Evolutionary conservation across 2,888 invertebrate genomes (phyloP).

Genomic region (Strigamia crassipes): DNA sequence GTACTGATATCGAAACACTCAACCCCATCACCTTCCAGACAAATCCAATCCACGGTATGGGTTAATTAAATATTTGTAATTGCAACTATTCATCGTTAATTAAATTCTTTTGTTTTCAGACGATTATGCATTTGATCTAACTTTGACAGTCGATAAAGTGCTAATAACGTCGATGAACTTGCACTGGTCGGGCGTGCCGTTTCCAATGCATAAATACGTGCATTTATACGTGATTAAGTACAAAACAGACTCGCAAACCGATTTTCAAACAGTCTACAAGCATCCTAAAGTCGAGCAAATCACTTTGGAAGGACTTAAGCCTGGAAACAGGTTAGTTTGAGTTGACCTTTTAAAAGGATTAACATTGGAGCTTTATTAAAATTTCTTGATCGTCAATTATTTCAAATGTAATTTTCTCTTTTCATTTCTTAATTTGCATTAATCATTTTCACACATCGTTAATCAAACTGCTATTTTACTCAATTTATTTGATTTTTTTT

Average conservation of each 20-base stretch:
- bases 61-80: neutral
- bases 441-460: neutral
- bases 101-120: slow-evolving; percentile 62
- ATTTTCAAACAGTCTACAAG: slow-evolving; percentile 75
- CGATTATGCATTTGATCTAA: slow-evolving; percentile 81
- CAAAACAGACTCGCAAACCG: slow-evolving; percentile 71
- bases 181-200: slow-evolving; percentile 81
- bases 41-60: slow-evolving; percentile 68
- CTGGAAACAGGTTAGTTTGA: slow-evolving; percentile 67
- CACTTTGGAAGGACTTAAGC: slow-evolving; percentile 70
- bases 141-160: slow-evolving; percentile 74
- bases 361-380: neutral
- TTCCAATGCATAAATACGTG: slow-evolving; percentile 86
- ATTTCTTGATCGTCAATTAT: neutral
- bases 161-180: slow-evolving; percentile 78
- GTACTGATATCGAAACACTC: slow-evolving; percentile 76
- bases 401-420: slow-evolving; percentile 39
- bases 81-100: slow-evolving; percentile 10
- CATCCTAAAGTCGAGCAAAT: slow-evolving; percentile 72
- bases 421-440: slow-evolving; percentile 18
- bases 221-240: slow-evolving; percentile 86
- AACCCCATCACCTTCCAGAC: slow-evolving; percentile 73
- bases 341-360: slow-evolving; percentile 26
- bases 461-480: neutral
- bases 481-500: slow-evolving; percentile 45